Base-by-base conservation (phyloP, 2,888 invertebrate genomes). In the Galerucella pusilla region DNA sequence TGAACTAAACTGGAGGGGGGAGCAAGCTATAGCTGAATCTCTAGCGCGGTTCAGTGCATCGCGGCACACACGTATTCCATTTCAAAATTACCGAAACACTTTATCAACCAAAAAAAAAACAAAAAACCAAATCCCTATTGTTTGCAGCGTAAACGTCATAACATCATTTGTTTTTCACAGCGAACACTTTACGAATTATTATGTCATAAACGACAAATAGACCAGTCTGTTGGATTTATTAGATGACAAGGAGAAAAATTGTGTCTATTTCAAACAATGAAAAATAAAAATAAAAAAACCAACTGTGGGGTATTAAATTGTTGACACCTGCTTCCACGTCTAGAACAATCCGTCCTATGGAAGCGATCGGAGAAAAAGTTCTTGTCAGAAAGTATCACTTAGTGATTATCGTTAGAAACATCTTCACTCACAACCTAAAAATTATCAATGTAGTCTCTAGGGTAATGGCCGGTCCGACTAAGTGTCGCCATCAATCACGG, bases 11-110 rank as follows among this genome's bases (percentile, higher is more conserved):
- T 7, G 46, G 20, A 12, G 16, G 9, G 42, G 46, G 64, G 20
- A 12, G 6, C 64, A 46, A 64, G 64, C 64, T 46, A 64, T 6
- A 46, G 64, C 64, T 46, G 45, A 46, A 65, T 42, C 64, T 64
- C 64, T 65, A 65, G 46, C 64, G 64, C 20, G 64, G 64, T 64
- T 64, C 64, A 64, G 64, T 64, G 64, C 64, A 65, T 65, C 64
- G 64, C 64, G 64, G 20, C 46, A 20, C 16, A 46, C 16, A 65
- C 46, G 46, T 65, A 65, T 65, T 65, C 16, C 46, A 46, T 65
- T 65, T 20, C 20, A 65, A 65, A 65, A 65, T 65, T 65, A 65
- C 46, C 16, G 16, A 20, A 65, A 46, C 45, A 45, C 45, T 64
- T 64, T 64, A 20, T 42, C 45, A 64, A 64, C 16, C 11, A 64